These are phyloP conservation scores for Papilio dardanus DNA, from an alignment of 1,140 invertebrate genomes.

Conservation along the genomic window DNA sequence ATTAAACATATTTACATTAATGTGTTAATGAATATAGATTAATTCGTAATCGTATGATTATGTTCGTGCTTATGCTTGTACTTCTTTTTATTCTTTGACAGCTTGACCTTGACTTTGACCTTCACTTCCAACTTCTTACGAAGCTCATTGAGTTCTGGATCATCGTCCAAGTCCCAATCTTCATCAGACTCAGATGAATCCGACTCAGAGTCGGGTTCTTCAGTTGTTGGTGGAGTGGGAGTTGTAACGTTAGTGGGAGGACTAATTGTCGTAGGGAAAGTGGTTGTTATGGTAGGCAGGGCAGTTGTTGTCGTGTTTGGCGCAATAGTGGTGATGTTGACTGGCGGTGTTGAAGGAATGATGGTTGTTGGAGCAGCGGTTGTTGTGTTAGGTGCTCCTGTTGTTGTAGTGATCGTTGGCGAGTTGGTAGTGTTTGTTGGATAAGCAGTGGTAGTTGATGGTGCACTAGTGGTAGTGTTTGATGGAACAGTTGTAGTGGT, in stretches of 20 bases:
- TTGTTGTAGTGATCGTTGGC: background rate
- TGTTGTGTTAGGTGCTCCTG: background rate
- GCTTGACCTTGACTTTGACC: slow-evolving; percentile 64
- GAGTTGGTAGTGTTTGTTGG: background rate
- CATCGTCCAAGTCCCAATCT: slow-evolving; percentile 51
- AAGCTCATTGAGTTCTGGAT: slow-evolving; percentile 55
- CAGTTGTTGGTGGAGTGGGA: slow-evolving; percentile 37
- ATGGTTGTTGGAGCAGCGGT: background rate
- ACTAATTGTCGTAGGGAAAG: too few species aligned
- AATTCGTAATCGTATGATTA: background rate
- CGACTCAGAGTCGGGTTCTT: background rate
- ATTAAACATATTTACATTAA: background rate
- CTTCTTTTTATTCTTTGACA: slow-evolving; percentile 58
- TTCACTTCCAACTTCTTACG: slow-evolving; percentile 64
- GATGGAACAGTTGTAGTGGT: background rate
- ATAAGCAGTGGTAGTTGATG: background rate
- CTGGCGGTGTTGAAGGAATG: slow-evolving; percentile 16
- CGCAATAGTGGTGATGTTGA: slow-evolving; percentile 34
- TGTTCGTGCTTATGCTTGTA: slow-evolving; percentile 35
- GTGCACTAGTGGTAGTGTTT: background rate
- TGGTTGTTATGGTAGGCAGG: background rate
- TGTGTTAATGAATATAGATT: background rate
- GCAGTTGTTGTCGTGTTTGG: slow-evolving; percentile 28
- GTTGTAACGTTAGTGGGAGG: slow-evolving; percentile 29
- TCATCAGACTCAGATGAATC: slow-evolving; percentile 42